These are phyloP conservation scores for Pseudomyrmex dendroicus DNA, from an alignment of 1,140 invertebrate species.

Conservation along the genomic window DNA sequence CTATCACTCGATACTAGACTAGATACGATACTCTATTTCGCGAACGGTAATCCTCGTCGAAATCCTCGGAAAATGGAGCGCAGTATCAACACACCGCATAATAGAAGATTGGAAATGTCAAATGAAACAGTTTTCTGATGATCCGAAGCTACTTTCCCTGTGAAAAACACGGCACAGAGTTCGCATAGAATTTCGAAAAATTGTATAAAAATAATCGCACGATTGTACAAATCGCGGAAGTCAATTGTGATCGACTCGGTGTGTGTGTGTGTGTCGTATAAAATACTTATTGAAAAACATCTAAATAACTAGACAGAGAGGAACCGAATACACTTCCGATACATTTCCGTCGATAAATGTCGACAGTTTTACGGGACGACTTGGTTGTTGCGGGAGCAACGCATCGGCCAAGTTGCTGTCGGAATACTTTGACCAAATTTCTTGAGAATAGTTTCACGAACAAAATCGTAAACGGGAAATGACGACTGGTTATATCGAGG, in stretches of 20 bases:
- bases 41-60: conserved; percentile 14
- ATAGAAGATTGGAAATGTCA: conserved; percentile 7
- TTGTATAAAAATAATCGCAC: neutral
- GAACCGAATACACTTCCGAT: conserved; percentile 35
- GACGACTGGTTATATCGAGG: conserved; percentile 28
- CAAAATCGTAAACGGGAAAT: conserved; percentile 50
- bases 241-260: neutral
- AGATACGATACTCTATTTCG: neutral
- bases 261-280: too few relatives aligned
- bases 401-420: conserved; percentile 12
- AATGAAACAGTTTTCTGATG: neutral
- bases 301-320: conserved; percentile 9
- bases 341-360: conserved; percentile 22
- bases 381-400: neutral
- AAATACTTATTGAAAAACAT: neutral
- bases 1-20: neutral
- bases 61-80: conserved; percentile 32
- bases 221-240: too few relatives aligned
- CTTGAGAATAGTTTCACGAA: conserved; percentile 24
- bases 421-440: conserved; percentile 18
- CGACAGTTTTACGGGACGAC: too few relatives aligned
- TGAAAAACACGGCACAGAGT: neutral
- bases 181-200: neutral
- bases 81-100: neutral
- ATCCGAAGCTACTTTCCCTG: neutral